Evolutionary conservation across 2,113 vertebrate species (phyloP), one percentile per base, ranked within the genome.

Genomic region (Ia io): DNA sequence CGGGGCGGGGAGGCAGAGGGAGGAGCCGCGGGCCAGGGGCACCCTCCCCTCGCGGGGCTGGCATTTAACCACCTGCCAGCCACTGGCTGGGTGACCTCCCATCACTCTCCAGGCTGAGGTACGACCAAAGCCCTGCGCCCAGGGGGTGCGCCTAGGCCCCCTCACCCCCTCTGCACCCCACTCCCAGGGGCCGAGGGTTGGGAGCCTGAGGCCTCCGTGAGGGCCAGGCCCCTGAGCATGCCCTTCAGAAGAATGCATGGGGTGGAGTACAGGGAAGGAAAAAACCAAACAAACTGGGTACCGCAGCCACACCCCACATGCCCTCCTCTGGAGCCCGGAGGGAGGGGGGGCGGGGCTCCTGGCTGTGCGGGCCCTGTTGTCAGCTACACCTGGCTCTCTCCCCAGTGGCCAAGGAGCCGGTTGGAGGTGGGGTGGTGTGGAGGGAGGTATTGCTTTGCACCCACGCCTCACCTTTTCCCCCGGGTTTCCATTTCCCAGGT

Each of bases 21-120:
- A 84, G 96, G 93, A 80, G 93, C 91, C 49, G 30, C 77, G 53
- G 83, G 47, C 84, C 1, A n/a, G n/a, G 59, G 85, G 78, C 63
- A 10, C 77, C 84, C 84, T 61, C 53, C 69, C 13, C 10, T 44
- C 20, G 9, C 4, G 8, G 11, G 44, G 56, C 89, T 40, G 4
- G 40, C 28, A 30, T 65, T 59, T 3, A 18, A 22, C 61, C 16
- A n/a, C 5, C 12, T 11, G 87, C 4, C 14, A 20, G 87, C 53
- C 37, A 2, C 35, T 3, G 35, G 67, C 74, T 16, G 74, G 0
- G 42, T 79, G 91, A 65, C 61, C 53, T 73, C 71, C 44, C 70
- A 18, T 12, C 42, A 3, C 42, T 35, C 22, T 8, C 69, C 17
- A 49, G 42, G 47, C 63, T 22, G 42, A 35, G 49, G 42, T 14